These are phyloP conservation scores for Drosophila baimaii DNA, from an alignment of 1,140 invertebrate genomes.

Conservation along the genomic window DNA sequence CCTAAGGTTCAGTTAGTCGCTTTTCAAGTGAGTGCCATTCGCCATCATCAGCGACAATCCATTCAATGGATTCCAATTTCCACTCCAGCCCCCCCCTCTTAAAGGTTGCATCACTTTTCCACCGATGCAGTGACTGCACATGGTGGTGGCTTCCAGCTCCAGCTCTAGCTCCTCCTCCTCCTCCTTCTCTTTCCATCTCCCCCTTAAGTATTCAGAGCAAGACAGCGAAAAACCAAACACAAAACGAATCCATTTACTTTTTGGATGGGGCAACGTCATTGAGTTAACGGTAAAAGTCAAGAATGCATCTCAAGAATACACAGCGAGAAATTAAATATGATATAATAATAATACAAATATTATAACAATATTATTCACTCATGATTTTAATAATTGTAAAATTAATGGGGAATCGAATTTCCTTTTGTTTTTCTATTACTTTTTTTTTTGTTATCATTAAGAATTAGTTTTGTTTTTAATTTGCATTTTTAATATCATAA, in stretches of 20 bases:
- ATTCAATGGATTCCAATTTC: slow-evolving; percentile 8
- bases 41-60: slow-evolving; percentile 1
- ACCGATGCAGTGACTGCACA: slow-evolving; percentile 55
- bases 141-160: neutral
- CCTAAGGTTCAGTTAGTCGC: neutral
- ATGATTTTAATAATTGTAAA: too few species aligned
- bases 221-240: slow-evolving; percentile 46
- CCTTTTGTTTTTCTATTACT: too few species aligned
- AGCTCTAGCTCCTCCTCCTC: neutral
- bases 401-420: too few species aligned
- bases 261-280: slow-evolving; percentile 53
- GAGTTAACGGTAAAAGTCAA: slow-evolving; percentile 48
- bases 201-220: slow-evolving; percentile 81
- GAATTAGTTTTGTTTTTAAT: too few species aligned
- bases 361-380: too few species aligned
- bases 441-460: too few species aligned
- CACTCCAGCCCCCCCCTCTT: neutral
- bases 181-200: neutral
- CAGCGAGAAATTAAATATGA: too few species aligned
- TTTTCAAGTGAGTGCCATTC: slow-evolving; percentile 1
- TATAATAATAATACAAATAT: too few species aligned
- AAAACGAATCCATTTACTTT: slow-evolving; percentile 48
- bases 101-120: slow-evolving; percentile 38
- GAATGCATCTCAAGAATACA: slow-evolving; percentile 38
- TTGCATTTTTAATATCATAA: too few species aligned